Percentiles rank a stretch among this genome's conserved stretches.
These are phyloP conservation scores for Camponotus vicinus DNA, from an alignment of 1,140 invertebrate genomes.

Conservation along the genomic window DNA sequence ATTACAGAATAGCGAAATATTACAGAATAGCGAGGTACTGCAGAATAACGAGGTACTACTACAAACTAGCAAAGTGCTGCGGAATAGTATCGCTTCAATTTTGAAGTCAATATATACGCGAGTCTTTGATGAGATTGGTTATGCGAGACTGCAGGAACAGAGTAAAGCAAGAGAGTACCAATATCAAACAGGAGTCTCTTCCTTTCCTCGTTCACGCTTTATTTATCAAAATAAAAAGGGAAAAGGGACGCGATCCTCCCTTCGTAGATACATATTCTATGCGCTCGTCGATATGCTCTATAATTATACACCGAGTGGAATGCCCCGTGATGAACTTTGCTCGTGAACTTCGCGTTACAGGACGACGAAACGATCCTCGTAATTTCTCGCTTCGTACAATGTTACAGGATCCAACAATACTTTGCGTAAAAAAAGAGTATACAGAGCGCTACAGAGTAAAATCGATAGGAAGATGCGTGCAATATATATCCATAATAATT, in stretches of 20 bases:
- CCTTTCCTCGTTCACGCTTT: conserved; percentile 40
- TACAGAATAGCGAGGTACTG: too few relatives aligned
- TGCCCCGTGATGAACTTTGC: conserved; percentile 23
- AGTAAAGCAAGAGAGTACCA: background rate
- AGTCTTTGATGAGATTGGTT: background rate
- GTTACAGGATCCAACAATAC: background rate
- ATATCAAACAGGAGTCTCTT: conserved; percentile 19
- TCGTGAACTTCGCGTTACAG: conserved; percentile 4
- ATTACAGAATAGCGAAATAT: too few relatives aligned
- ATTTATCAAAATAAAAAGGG: conserved; percentile 33
- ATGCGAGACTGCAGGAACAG: background rate
- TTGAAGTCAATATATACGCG: background rate
- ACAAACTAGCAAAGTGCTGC: too few relatives aligned
- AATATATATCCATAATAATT: conserved; percentile 30
- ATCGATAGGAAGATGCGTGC: background rate
- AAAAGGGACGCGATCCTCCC: conserved; percentile 1
- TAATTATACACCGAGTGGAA: conserved; percentile 38
- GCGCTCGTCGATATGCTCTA: background rate
- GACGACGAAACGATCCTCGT: conserved; percentile 17
- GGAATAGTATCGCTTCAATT: too few relatives aligned
- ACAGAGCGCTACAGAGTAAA: conserved; percentile 16
- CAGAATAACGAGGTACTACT: too few relatives aligned
- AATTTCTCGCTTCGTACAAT: conserved; percentile 31
- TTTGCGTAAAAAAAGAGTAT: background rate
- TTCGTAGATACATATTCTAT: background rate